Percentiles rank a stretch among this genome's conserved stretches.
phyloP scores from a whole-genome alignment of 1,140 invertebrate species.

The Pissodes strobi region DNA sequence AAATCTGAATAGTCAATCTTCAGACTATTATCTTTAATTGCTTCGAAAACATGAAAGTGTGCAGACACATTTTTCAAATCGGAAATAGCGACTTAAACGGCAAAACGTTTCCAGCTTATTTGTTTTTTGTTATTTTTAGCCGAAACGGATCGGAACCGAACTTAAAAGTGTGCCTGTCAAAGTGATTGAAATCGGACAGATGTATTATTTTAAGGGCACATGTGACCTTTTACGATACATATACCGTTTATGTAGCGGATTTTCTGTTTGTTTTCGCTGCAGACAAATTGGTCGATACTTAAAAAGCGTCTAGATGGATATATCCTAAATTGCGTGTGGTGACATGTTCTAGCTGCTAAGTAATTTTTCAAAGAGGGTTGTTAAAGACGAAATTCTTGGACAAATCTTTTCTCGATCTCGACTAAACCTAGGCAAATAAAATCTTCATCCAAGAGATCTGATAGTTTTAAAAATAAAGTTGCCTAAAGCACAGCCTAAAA shows the following conservation, averaged over 20 bases:
- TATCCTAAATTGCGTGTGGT: conserved; percentile 31
- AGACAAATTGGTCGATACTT: conserved; percentile 33
- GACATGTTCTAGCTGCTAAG: conserved; percentile 12
- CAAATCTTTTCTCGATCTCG: too few relatives aligned
- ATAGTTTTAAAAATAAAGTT: too few relatives aligned
- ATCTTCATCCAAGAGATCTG: too few relatives aligned
- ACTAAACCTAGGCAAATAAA: too few relatives aligned
- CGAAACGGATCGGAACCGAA: conserved; percentile 35
- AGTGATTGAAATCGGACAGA: conserved; percentile 55
- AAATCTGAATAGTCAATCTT: conserved; percentile 7
- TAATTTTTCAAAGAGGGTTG: too few relatives aligned
- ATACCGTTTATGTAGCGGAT: conserved; percentile 35
- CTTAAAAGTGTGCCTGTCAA: conserved; percentile 48
- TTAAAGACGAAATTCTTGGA: too few relatives aligned
- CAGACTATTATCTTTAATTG: conserved; percentile 43
- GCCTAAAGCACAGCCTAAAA: too few relatives aligned
- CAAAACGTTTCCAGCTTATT: conserved; percentile 32
- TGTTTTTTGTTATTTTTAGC: conserved; percentile 55
- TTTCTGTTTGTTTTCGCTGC: conserved; percentile 39
- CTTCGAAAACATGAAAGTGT: conserved; percentile 45
- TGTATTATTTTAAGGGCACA: conserved; percentile 55
- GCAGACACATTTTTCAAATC: conserved; percentile 46
- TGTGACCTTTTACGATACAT: conserved; percentile 46
- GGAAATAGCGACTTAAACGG: conserved; percentile 43
- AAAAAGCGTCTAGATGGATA: conserved; percentile 14